A percentile compares a stretch with the other conserved stretches of the same genome.
These are phyloP conservation scores for Alentia gelatinosa DNA, from an alignment of 2,888 invertebrate species.

Conservation along the genomic window DNA sequence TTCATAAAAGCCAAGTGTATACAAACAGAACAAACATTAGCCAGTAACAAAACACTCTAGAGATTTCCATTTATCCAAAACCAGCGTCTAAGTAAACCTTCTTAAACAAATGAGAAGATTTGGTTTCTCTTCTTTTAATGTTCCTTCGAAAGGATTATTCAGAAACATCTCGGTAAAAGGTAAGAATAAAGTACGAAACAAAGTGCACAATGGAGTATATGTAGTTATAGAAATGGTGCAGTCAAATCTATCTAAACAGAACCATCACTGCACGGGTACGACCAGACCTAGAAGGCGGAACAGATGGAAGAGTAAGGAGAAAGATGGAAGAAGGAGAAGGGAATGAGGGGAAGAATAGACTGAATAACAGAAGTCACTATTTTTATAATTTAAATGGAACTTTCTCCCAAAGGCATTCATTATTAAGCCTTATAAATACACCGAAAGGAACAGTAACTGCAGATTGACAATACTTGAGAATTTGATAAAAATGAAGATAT, in stretches of 20 bases:
- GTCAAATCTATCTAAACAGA: constrained; percentile 22
- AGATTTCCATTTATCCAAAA: neutral
- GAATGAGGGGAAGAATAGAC: neutral
- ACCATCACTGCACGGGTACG: constrained; percentile 9
- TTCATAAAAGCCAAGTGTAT: too few relatives aligned
- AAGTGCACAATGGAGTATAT: constrained; percentile 6
- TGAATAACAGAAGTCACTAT: neutral
- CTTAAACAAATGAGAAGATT: neutral
- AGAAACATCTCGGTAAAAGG: neutral
- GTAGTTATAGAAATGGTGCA: neutral
- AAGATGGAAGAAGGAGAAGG: neutral
- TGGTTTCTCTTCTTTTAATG: neutral
- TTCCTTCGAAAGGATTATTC: neutral
- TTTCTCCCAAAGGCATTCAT: too few relatives aligned
- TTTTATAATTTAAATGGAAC: too few relatives aligned
- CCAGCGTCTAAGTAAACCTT: neutral
- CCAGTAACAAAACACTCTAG: neutral
- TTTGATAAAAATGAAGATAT: neutral
- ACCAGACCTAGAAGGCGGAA: neutral
- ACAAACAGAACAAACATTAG: neutral
- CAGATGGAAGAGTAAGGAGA: neutral
- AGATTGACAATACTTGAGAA: neutral
- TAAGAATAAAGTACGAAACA: neutral
- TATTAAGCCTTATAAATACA: too few relatives aligned
- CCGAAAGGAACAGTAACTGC: too few relatives aligned